Percentiles rank a stretch among this genome's conserved stretches.
phyloP scores from a whole-genome alignment of 2,113 vertebrate genomes.

The Scomber japonicus region DNA sequence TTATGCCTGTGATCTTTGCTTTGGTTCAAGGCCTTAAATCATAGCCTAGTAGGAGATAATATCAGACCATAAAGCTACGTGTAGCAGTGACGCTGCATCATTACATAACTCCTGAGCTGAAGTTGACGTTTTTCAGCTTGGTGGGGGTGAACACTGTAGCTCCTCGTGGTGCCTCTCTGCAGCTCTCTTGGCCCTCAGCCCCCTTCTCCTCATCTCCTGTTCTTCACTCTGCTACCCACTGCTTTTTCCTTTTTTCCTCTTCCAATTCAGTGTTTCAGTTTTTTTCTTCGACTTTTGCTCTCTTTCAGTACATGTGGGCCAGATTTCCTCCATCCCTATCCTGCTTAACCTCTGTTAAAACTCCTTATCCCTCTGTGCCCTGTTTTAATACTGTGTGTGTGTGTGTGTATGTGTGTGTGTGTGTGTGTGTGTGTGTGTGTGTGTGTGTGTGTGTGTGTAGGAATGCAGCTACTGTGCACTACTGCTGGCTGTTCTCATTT shows the following conservation, averaged over 20 bases:
- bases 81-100: slow-evolving; percentile 19
- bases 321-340: slow-evolving; percentile 41
- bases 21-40: slow-evolving; percentile 19
- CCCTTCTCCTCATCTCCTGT: slow-evolving; percentile 22
- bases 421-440: slow-evolving; percentile 16
- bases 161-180: slow-evolving; percentile 14
- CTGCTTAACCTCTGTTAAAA: slow-evolving; percentile 28
- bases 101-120: slow-evolving; percentile 45
- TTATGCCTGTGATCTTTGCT: slow-evolving; percentile 17
- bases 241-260: slow-evolving; percentile 29
- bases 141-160: slow-evolving; percentile 1
- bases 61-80: slow-evolving; percentile 11
- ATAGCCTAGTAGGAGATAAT: slow-evolving; percentile 14
- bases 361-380: slow-evolving; percentile 32
- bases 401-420: slow-evolving; percentile 1
- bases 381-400: slow-evolving; percentile 26
- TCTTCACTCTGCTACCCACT: slow-evolving; percentile 30
- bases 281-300: slow-evolving; percentile 28
- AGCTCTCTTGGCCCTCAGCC: slow-evolving; percentile 37
- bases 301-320: slow-evolving; percentile 14
- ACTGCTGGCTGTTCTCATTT: slow-evolving; percentile 36
- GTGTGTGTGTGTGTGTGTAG: slow-evolving; percentile 3
- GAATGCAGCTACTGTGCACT: slow-evolving; percentile 38
- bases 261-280: slow-evolving; percentile 24
- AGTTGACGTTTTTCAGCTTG: slow-evolving; percentile 36